Evolutionary conservation across 2,113 vertebrate genomes (phyloP).

Genomic region (Corvus hawaiiensis): DNA sequence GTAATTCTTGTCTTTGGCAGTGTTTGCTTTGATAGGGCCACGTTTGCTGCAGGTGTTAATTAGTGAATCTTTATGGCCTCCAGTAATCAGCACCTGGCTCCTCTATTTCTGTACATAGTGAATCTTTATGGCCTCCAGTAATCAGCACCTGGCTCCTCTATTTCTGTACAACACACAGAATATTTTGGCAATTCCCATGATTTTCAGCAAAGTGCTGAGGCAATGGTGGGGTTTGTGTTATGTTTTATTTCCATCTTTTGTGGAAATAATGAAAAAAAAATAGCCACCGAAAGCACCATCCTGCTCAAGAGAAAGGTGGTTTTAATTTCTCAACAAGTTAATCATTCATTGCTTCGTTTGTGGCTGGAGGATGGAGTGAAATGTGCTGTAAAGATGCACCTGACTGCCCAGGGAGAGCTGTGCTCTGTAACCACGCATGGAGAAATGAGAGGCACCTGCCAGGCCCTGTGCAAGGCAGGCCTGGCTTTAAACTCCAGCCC

Average conservation of each 20-base stretch:
- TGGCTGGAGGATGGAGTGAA: not conserved
- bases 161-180: not conserved
- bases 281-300: fast-evolving
- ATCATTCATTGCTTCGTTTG: not conserved
- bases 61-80: not conserved
- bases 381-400: not conserved
- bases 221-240: not conserved
- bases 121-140: not conserved
- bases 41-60: not conserved
- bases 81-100: not conserved
- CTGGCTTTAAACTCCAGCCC: not conserved
- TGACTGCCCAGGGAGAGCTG: not conserved
- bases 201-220: not conserved
- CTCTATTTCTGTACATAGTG: fast-evolving
- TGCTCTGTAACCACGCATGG: not conserved
- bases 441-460: not conserved
- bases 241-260: not conserved
- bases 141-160: not conserved
- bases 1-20: not conserved
- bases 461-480: not conserved
- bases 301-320: not conserved
- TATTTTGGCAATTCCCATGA: not conserved
- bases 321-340: not conserved
- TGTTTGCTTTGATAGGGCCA: not conserved
- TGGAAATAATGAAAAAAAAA: not conserved